phyloP scores from a whole-genome alignment of 2,888 invertebrate genomes.

The Troglohyphantes excavatus region DNA sequence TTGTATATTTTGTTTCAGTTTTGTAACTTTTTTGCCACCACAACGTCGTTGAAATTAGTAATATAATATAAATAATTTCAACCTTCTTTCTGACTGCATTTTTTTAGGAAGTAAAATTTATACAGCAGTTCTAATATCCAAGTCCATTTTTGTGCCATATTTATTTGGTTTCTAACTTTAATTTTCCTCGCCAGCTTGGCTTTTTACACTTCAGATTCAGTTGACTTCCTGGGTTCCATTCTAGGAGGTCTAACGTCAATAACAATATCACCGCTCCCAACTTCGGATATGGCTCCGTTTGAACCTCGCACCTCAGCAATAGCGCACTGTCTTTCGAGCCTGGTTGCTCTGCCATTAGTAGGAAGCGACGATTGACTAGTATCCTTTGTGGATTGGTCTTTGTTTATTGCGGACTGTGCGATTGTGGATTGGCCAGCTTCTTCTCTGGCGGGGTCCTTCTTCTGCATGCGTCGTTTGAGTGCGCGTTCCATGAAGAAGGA shows the following conservation, averaged over 20 bases:
- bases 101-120: too few relatives aligned
- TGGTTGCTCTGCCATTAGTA: not conserved
- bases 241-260: not conserved
- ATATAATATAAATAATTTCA: too few relatives aligned
- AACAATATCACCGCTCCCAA: constrained; percentile 6
- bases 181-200: too few relatives aligned
- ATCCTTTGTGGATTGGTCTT: too few relatives aligned
- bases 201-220: constrained; percentile 53
- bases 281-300: constrained; percentile 38
- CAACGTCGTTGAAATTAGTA: too few relatives aligned
- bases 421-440: not conserved
- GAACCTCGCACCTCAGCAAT: not conserved
- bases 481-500: constrained; percentile 74
- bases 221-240: constrained; percentile 21
- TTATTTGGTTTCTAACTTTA: too few relatives aligned
- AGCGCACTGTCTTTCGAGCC: constrained; percentile 61
- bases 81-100: too few relatives aligned
- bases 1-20: too few relatives aligned
- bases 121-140: too few relatives aligned
- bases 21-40: too few relatives aligned
- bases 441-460: not conserved
- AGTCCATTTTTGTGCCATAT: too few relatives aligned
- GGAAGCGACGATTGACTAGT: not conserved
- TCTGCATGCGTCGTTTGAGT: constrained; percentile 6
- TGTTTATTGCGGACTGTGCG: not conserved